Percentiles rank a stretch among this genome's conserved stretches.
These are phyloP conservation scores for Oreochromis grahami DNA, from an alignment of 2,797 vertebrate genomes.

Conservation along the genomic window DNA sequence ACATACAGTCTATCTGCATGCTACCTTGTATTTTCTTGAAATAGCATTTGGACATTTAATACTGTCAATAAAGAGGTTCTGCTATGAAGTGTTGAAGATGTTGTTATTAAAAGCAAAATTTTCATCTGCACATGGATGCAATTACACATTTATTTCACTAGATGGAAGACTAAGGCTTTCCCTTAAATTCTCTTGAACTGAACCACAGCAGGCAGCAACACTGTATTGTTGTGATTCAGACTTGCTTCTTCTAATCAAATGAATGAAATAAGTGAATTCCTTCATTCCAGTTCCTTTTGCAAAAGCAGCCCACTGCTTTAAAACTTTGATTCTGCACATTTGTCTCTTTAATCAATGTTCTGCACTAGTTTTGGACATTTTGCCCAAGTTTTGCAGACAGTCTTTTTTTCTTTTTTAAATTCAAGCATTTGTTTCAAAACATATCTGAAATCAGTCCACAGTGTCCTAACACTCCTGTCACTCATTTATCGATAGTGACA, in stretches of 20 bases:
- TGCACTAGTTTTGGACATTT: background rate
- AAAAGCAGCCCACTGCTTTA: background rate
- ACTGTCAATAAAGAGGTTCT: background rate
- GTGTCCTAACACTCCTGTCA: background rate
- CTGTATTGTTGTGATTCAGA: background rate
- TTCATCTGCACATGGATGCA: background rate
- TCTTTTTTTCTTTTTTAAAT: background rate
- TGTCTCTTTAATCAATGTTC: background rate
- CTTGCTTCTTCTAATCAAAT: background rate
- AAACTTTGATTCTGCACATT: background rate
- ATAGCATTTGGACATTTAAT: background rate
- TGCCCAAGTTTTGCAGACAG: background rate
- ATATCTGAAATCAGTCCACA: background rate
- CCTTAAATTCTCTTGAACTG: background rate
- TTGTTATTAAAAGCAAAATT: background rate
- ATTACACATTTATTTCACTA: constrained; percentile 1
- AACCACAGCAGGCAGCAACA: background rate
- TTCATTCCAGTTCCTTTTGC: background rate
- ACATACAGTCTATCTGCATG: background rate
- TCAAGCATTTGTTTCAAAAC: background rate
- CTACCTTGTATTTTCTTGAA: background rate
- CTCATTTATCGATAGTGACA: background rate
- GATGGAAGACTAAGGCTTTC: constrained; percentile 1
- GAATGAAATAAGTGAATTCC: background rate
- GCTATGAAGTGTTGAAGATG: background rate